Evolutionary conservation across 1,140 invertebrate species (phyloP).

Genomic region (Bombus difficillimus): DNA sequence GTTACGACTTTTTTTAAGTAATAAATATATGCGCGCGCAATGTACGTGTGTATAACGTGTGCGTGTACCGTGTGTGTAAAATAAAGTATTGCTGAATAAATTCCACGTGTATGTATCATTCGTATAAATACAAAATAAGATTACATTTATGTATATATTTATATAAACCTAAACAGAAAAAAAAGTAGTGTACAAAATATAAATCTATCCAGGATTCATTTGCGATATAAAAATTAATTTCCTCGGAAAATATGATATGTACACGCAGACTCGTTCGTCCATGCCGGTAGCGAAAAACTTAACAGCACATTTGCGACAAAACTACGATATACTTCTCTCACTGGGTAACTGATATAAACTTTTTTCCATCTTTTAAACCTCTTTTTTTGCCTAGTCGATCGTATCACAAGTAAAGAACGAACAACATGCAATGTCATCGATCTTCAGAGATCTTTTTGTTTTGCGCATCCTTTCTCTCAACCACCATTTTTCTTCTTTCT

Average conservation of each 20-base stretch:
- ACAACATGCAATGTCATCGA: conserved; percentile 2
- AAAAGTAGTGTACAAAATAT: conserved; percentile 70
- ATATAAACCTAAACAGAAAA: conserved; percentile 36
- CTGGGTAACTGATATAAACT: conserved; percentile 64
- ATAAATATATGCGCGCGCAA: conserved; percentile 60
- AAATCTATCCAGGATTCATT: conserved; percentile 61
- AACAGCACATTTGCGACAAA: conserved; percentile 51
- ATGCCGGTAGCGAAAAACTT: conserved; percentile 50
- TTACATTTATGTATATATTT: conserved; percentile 44
- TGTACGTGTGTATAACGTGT: conserved; percentile 18
- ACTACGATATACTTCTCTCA: conserved; percentile 57
- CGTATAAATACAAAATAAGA: conserved; percentile 68
- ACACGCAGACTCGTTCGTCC: conserved; percentile 37
- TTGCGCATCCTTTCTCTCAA: not conserved
- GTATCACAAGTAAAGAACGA: conserved; percentile 45
- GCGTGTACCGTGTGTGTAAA: conserved; percentile 36
- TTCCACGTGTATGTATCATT: conserved; percentile 37
- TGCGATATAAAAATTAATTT: conserved; percentile 58
- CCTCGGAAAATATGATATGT: conserved; percentile 53
- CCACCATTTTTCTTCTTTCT: not conserved
- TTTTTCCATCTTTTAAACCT: not conserved
- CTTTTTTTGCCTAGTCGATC: conserved; percentile 26
- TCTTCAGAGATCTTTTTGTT: not conserved
- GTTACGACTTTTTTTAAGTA: conserved; percentile 41
- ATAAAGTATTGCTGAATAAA: conserved; percentile 64